Percentiles rank a stretch among this genome's conserved stretches.
These are phyloP conservation scores for Campoplex capitator DNA, from an alignment of 2,888 invertebrate genomes.

Conservation along the genomic window DNA sequence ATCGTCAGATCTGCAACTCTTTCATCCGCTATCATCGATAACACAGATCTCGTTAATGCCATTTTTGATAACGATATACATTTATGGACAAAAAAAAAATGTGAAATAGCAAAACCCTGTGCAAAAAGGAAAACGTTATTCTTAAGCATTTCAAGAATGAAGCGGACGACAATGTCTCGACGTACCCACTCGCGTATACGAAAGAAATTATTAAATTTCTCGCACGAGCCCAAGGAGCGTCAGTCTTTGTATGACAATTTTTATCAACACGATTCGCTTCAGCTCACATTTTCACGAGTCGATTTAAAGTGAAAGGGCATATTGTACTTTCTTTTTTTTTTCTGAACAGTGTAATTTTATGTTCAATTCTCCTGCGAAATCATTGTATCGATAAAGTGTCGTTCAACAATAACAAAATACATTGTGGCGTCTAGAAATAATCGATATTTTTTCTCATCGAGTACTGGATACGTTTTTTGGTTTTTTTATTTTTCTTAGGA, in stretches of 20 bases:
- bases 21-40: constrained; percentile 64
- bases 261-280: constrained; percentile 29
- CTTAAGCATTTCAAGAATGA: constrained; percentile 57
- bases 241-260: constrained; percentile 39
- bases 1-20: constrained; percentile 45
- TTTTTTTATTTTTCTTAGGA: no score
- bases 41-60: constrained; percentile 79
- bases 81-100: constrained; percentile 27
- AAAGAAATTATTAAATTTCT: constrained; percentile 53
- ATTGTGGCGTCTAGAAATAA: neutral
- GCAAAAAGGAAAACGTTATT: constrained; percentile 53
- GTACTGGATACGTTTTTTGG: no score
- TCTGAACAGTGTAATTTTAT: neutral
- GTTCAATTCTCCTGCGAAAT: neutral
- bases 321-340: constrained; percentile 52
- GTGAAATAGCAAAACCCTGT: constrained; percentile 22
- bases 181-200: constrained; percentile 45
- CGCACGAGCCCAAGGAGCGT: constrained; percentile 27
- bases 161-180: constrained; percentile 43
- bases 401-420: neutral
- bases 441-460: neutral
- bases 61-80: constrained; percentile 76
- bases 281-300: constrained; percentile 3
- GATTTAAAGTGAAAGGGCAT: constrained; percentile 23
- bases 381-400: neutral